A percentile compares a stretch with the other conserved stretches of the same genome.
phyloP scores from a whole-genome alignment of 2,888 invertebrate species.

The Dasysyrphus tricinctus region DNA sequence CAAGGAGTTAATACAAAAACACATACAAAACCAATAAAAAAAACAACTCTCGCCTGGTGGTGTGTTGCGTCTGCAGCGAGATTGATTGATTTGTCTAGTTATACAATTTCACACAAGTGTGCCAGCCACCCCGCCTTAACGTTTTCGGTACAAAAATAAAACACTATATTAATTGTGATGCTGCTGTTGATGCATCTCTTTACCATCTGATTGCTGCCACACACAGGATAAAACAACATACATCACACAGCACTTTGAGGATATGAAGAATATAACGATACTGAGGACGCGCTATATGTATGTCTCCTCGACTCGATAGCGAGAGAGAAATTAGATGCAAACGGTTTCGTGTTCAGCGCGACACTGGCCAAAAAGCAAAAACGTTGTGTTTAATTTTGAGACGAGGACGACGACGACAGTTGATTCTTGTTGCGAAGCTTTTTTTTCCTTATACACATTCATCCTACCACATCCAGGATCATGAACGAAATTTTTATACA shows the following conservation, averaged over 20 bases:
- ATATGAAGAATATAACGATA: conserved; percentile 4
- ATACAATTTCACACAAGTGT: conserved; percentile 70
- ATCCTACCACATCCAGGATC: conserved; percentile 59
- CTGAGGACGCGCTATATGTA: conserved; percentile 41
- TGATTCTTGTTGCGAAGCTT: conserved; percentile 72
- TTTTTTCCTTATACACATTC: conserved; percentile 42
- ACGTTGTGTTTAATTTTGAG: conserved; percentile 35
- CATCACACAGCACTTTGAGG: not conserved
- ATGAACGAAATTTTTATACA: conserved; percentile 13
- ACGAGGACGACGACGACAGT: conserved; percentile 32
- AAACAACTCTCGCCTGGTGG: conserved; percentile 30
- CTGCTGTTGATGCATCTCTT: conserved; percentile 64
- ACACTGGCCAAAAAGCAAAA: conserved; percentile 76
- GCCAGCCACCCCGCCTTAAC: conserved; percentile 37
- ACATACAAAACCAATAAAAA: conserved; percentile 36
- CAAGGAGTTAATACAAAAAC: not conserved
- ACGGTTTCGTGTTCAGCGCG: conserved; percentile 79
- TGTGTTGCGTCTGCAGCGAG: conserved; percentile 54
- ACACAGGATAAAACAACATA: conserved; percentile 7
- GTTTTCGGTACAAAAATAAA: not conserved
- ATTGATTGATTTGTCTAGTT: conserved; percentile 75
- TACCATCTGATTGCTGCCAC: conserved; percentile 55
- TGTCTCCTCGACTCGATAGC: not conserved
- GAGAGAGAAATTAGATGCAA: conserved; percentile 70
- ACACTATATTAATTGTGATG: conserved; percentile 35